Evolutionary conservation across 2,888 invertebrate genomes (phyloP).

Genomic region (Acrobasis repandana): DNA sequence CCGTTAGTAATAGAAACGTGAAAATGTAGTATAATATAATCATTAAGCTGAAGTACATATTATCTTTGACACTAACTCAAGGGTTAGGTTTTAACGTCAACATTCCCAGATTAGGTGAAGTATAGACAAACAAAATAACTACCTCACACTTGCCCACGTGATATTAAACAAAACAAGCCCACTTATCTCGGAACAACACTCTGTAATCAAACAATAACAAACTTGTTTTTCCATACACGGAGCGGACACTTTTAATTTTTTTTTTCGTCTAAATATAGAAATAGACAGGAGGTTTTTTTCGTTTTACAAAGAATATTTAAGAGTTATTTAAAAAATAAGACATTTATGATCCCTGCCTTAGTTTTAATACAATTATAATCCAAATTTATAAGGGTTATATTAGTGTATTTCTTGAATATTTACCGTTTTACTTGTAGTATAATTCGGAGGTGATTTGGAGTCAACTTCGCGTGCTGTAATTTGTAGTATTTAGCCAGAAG

Average conservation of each 20-base stretch:
- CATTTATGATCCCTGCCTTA: too few species aligned
- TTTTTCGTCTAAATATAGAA: not conserved
- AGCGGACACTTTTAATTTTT: not conserved
- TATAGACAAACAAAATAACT: constrained; percentile 8
- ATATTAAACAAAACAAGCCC: constrained; percentile 22
- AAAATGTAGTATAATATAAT: too few species aligned
- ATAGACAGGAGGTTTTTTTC: not conserved
- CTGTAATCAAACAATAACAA: constrained; percentile 31
- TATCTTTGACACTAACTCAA: not conserved
- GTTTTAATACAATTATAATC: too few species aligned
- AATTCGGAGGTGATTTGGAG: too few species aligned
- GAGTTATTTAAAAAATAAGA: too few species aligned
- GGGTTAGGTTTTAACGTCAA: not conserved
- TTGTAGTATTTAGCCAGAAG: too few species aligned
- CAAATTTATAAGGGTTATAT: too few species aligned
- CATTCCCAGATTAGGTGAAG: not conserved
- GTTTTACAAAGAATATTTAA: too few species aligned
- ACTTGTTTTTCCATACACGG: not conserved
- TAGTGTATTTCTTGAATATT: too few species aligned
- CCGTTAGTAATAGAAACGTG: too few species aligned
- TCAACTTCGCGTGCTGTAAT: too few species aligned
- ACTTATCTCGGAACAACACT: constrained; percentile 23
- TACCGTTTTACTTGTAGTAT: too few species aligned
- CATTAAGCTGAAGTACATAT: not conserved
- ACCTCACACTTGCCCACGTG: not conserved